Conservation (phyloP, 2,797 vertebrate species). For the Lepus townsendii region DNA sequence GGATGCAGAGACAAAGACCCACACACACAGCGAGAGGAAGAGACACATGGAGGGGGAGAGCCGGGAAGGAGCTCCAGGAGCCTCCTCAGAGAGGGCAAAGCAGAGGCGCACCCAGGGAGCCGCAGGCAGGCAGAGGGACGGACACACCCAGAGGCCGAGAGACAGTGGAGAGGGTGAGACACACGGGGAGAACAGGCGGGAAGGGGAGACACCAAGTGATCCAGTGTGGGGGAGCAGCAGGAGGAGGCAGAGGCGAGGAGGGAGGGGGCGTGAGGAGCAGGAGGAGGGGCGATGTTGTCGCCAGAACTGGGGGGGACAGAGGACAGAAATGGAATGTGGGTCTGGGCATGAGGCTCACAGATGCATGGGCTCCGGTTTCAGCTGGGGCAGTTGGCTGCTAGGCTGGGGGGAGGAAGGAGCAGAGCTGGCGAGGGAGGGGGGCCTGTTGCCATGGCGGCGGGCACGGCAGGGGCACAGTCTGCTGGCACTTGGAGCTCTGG, state of each 20-base stretch:
- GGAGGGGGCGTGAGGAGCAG: conserved; percentile 51
- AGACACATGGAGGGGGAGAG: conserved; percentile 23
- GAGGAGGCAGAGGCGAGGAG: conserved; percentile 63
- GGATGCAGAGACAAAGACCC: conserved; percentile 73
- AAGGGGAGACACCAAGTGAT: conserved; percentile 70
- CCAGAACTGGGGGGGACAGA: conserved; percentile 71
- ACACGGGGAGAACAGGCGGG: conserved; percentile 34
- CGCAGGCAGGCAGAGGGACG: conserved; percentile 21
- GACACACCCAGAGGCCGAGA: conserved; percentile 75
- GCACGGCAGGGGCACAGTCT: conserved; percentile 83
- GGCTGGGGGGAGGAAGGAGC: not conserved
- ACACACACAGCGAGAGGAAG: conserved; percentile 38
- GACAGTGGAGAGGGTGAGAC: conserved; percentile 66
- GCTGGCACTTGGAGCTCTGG: conserved; percentile 82
- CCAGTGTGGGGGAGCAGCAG: conserved; percentile 67
- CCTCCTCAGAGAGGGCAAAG: conserved; percentile 25
- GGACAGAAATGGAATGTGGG: conserved; percentile 85
- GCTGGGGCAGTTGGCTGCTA: conserved; percentile 83
- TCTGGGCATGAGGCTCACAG: conserved; percentile 85
- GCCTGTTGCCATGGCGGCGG: conserved; percentile 80
- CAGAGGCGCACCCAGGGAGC: not conserved
- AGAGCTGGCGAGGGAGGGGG: conserved; percentile 57
- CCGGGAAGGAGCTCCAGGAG: not conserved
- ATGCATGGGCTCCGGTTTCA: conserved; percentile 86
- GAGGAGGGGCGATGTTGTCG: conserved; percentile 55